Conservation (phyloP, 2,113 vertebrate species). For the Oceanites oceanicus region DNA sequence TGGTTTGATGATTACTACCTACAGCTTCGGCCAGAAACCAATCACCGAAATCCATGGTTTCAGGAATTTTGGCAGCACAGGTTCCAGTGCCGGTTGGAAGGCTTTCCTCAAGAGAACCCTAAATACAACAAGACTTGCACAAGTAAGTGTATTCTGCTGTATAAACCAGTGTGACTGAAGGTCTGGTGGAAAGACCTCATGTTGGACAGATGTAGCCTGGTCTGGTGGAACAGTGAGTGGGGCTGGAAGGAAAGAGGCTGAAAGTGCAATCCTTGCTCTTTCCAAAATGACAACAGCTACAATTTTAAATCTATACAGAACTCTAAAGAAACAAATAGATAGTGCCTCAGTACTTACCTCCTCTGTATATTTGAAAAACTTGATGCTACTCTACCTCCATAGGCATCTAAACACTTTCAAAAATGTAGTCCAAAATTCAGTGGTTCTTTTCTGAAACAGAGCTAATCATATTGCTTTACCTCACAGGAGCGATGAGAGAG, state of each 20-base stretch:
- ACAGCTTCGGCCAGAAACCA: constrained; percentile 91
- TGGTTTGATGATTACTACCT: constrained; percentile 99
- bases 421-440: background rate
- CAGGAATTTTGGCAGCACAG: constrained; percentile 97
- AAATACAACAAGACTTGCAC: constrained; percentile 95
- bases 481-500: background rate
- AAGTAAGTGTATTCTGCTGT: constrained; percentile 79
- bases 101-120: constrained; percentile 88
- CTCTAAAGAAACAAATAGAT: background rate
- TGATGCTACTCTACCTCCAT: background rate
- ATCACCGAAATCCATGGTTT: constrained; percentile 95
- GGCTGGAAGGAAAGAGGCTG: background rate
- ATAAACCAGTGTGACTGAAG: background rate
- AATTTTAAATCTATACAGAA: background rate
- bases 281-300: background rate
- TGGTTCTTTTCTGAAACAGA: background rate
- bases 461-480: background rate
- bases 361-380: background rate
- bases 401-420: background rate
- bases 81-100: constrained; percentile 92
- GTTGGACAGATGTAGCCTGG: background rate
- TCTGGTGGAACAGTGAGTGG: background rate
- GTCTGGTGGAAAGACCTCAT: background rate
- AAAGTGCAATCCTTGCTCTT: background rate
- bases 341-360: background rate